A percentile compares a stretch with the other conserved stretches of the same genome.
Evolutionary conservation across 2,113 vertebrate species (phyloP).

Genomic region (Melanerpes formicivorus): DNA sequence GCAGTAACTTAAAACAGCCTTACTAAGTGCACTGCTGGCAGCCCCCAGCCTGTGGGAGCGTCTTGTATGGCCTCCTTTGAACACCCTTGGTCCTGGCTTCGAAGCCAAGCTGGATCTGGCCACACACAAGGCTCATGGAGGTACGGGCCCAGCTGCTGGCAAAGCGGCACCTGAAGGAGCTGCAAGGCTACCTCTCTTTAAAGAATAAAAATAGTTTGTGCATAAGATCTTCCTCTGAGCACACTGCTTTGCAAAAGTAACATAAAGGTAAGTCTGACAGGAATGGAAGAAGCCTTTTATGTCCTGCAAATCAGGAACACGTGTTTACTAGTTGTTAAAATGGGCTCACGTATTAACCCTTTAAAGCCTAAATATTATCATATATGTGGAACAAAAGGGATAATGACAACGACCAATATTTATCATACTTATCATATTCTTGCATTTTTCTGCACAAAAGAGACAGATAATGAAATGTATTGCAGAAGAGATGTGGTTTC

Average conservation of each 20-base stretch:
- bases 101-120: neutral
- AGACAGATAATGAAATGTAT: neutral
- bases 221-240: neutral
- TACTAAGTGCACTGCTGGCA: neutral
- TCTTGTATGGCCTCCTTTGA: neutral
- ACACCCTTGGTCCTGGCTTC: neutral
- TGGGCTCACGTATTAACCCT: conserved; percentile 7
- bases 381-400: neutral
- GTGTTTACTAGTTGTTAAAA: conserved; percentile 6
- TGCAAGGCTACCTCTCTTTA: accelerated
- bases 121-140: neutral
- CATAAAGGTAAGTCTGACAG: neutral
- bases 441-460: neutral
- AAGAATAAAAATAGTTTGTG: neutral
- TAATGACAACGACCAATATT: accelerated
- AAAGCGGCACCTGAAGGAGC: neutral
- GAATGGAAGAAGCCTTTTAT: neutral
- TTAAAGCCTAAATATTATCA: neutral
- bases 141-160: neutral
- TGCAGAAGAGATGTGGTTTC: conserved; percentile 1
- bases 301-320: conserved; percentile 37
- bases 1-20: neutral
- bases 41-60: neutral
- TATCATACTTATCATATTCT: neutral
- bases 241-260: neutral